phyloP scores from a whole-genome alignment of 2,888 invertebrate species.

The Lumbricus terrestris region DNA sequence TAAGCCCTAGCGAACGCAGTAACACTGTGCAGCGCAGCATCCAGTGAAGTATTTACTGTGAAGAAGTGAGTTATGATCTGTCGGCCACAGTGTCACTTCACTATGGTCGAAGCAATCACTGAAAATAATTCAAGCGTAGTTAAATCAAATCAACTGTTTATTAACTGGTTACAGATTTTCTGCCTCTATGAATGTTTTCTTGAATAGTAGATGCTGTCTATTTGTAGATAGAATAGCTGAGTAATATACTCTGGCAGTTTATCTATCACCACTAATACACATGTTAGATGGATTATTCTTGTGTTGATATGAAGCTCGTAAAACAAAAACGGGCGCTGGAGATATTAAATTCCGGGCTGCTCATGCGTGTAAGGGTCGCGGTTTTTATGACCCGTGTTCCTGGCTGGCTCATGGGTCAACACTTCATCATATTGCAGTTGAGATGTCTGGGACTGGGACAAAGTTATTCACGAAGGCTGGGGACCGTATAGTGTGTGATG shows the following conservation, averaged over 20 bases:
- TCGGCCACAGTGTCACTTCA: neutral
- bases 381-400: neutral
- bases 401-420: neutral
- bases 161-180: neutral
- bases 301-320: neutral
- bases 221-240: neutral
- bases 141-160: neutral
- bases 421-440: neutral
- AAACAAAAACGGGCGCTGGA: neutral
- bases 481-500: too few relatives aligned
- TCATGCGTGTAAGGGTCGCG: neutral
- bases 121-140: neutral
- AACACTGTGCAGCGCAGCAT: neutral
- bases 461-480: neutral
- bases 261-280: neutral
- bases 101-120: too few relatives aligned
- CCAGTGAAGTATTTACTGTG: too few relatives aligned
- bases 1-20: too few relatives aligned
- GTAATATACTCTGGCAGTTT: neutral
- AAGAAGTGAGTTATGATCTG: too few relatives aligned
- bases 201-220: neutral
- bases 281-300: neutral
- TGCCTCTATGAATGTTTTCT: neutral
- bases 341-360: neutral
- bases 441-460: neutral